Evolutionary conservation across 2,797 vertebrate genomes (phyloP).

Genomic region (Trematomus bernacchii): DNA sequence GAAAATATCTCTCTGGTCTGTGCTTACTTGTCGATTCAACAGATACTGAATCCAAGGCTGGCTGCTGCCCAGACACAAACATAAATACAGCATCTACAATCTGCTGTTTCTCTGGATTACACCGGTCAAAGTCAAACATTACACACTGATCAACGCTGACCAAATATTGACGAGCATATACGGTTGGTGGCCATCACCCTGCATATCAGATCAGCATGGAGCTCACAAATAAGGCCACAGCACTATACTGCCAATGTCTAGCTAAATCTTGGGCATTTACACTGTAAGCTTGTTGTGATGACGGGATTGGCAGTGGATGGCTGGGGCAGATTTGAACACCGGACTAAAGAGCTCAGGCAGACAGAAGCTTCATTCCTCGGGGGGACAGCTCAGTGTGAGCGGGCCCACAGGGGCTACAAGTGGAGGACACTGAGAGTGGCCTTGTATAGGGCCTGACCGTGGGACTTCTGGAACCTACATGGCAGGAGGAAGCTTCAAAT

Average conservation of each 20-base stretch:
- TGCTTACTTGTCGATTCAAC: conserved; percentile 33
- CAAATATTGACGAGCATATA: conserved; percentile 70
- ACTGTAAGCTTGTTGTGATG: conserved; percentile 70
- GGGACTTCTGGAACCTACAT: conserved; percentile 49
- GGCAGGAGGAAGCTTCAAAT: conserved; percentile 54
- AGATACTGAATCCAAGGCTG: conserved; percentile 41
- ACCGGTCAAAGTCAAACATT: conserved; percentile 41
- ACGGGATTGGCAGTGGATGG: conserved; percentile 65
- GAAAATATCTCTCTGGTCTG: conserved; percentile 28
- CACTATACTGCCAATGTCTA: conserved; percentile 61
- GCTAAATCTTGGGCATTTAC: conserved; percentile 70
- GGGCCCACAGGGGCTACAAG: conserved; percentile 18
- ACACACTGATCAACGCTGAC: conserved; percentile 37
- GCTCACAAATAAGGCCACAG: conserved; percentile 56
- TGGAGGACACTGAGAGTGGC: conserved; percentile 33
- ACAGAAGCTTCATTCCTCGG: conserved; percentile 49
- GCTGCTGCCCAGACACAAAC: conserved; percentile 44
- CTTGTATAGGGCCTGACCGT: conserved; percentile 30
- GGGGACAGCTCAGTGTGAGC: conserved; percentile 49
- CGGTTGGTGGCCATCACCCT: conserved; percentile 47
- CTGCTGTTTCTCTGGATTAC: conserved; percentile 55
- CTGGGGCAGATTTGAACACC: conserved; percentile 64
- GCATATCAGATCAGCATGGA: conserved; percentile 59
- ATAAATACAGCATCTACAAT: conserved; percentile 48
- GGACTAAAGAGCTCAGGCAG: conserved; percentile 64